Percentiles rank a stretch among this genome's conserved stretches.
phyloP scores from a whole-genome alignment of 2,113 vertebrate species.

The Leptodactylus fuscus region DNA sequence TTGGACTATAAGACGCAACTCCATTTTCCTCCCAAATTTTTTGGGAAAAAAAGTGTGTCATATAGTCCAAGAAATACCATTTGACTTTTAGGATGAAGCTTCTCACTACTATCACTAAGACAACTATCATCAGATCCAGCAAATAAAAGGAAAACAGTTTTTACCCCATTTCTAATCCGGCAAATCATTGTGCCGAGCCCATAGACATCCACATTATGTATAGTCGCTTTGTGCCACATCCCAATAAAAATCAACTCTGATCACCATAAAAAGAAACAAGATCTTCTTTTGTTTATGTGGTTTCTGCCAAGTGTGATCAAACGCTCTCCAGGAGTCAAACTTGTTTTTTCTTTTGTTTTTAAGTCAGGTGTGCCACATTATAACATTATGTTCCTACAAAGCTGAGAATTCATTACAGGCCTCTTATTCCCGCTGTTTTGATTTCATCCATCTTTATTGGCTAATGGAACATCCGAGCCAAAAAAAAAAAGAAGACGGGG shows the following conservation, averaged over 20 bases:
- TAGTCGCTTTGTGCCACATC: no score
- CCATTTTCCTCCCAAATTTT: no score
- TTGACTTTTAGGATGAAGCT: no score
- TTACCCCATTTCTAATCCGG: no score
- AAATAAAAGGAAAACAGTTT: no score
- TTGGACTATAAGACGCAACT: no score
- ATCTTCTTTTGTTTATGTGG: neutral
- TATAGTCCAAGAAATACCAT: no score
- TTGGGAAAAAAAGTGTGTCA: no score
- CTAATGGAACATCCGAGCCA: conserved; percentile 65
- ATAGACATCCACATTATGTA: no score
- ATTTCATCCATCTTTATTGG: conserved; percentile 70
- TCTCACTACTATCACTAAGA: no score
- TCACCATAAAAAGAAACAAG: neutral
- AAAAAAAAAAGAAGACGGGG: conserved; percentile 65
- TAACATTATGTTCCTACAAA: conserved; percentile 20
- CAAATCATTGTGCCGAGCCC: no score
- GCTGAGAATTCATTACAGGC: conserved; percentile 49
- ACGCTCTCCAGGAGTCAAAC: neutral
- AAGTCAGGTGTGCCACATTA: conserved; percentile 27
- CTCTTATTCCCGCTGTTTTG: conserved; percentile 67
- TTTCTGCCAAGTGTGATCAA: neutral
- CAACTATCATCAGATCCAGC: no score
- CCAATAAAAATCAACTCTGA: neutral
- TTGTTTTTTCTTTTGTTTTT: neutral